Evolutionary conservation across 2,113 vertebrate genomes (phyloP).

Genomic region (Aegotheles bennettii): DNA sequence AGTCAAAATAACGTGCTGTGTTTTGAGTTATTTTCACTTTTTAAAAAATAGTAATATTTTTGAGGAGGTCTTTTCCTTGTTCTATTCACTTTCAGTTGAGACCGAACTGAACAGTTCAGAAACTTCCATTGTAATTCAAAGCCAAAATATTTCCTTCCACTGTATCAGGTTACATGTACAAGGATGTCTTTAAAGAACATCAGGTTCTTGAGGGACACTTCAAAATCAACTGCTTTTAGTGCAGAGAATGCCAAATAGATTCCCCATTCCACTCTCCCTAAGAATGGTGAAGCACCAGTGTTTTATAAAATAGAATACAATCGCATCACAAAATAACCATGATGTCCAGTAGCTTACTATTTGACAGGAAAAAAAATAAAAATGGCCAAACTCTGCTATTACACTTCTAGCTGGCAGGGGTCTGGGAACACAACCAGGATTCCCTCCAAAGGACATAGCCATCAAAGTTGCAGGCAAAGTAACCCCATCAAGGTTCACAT

Average conservation of each 20-base stretch:
- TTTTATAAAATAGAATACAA: background rate
- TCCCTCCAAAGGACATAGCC: background rate
- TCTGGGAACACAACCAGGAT: background rate
- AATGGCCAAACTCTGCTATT: background rate
- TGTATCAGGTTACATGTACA: background rate
- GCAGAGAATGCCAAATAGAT: background rate
- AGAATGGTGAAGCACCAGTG: background rate
- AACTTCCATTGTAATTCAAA: background rate
- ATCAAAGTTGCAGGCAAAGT: background rate
- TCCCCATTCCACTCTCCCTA: background rate
- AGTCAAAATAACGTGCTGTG: background rate
- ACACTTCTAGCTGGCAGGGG: background rate
- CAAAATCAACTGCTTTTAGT: background rate
- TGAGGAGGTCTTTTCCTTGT: background rate
- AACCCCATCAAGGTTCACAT: background rate
- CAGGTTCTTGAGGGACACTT: background rate
- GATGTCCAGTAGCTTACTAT: background rate
- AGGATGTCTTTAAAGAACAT: background rate
- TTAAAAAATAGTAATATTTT: rapidly evolving
- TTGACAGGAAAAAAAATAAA: background rate
- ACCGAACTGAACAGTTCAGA: no score
- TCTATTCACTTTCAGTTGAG: background rate
- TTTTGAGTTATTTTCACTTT: background rate
- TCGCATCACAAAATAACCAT: background rate
- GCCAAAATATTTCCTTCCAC: background rate